Evolutionary conservation across 2,113 vertebrate genomes (phyloP), one percentile per base, ranked within the genome.

Genomic region (Phrynocephalus versicolor): DNA sequence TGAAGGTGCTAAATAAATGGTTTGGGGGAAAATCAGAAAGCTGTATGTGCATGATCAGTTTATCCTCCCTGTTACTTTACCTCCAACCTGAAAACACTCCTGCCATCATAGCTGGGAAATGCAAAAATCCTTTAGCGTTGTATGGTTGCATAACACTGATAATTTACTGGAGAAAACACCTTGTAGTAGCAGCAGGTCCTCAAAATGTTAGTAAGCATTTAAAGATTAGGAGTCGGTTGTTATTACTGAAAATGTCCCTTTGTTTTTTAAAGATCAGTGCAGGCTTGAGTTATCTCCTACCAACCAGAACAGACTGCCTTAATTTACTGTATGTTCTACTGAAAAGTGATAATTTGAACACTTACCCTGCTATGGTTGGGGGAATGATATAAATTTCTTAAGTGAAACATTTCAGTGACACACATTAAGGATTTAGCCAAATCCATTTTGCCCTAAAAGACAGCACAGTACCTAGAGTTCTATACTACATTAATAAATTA

Each of bases 311-410:
- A 90, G 76, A 35, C 3, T 87, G 72, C 69, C 82, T 67, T 89
- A 88, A 93, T 92, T 92, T 92, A 94, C 75, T 82, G 1, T 41
- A 21, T 57, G 60, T 89, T 85, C 89, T 86, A 87, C 60, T 51
- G 65, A n/a, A 89, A 89, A 27, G 2, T 37, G 64, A 80, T 57
- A 55, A 39, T 86, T 81, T 65, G 30, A 91, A 87, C 65, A 79
- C 85, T 89, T 71, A 83, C 77, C 51, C 64, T 85, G 30, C 82
- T 89, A 33, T 86, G 85, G 27, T 74, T 73, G 77, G 77, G 0
- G 81, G 55, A n/a, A 3, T 82, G 85, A 88, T 88, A 90, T 89
- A 90, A 89, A 82, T 71, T 27, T 45, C 64, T 58, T 57, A 86
- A 35, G 71, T 67, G 70, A 93, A 77, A 91, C 75, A 90, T 88